Conservation (phyloP, 2,797 vertebrate genomes). For the Aulostomus chinensis region DNA sequence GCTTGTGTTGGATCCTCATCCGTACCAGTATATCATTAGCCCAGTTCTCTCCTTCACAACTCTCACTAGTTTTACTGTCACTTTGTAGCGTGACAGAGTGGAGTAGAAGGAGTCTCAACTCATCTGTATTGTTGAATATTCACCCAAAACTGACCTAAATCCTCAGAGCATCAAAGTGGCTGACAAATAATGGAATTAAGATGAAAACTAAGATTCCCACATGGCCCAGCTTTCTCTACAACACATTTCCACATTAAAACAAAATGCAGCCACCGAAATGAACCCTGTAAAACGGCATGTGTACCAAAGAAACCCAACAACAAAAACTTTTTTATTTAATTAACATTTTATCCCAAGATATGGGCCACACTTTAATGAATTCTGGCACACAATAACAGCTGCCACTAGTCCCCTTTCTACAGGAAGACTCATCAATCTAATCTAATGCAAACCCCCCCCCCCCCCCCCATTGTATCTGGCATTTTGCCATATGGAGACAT, state of each 20-base stretch:
- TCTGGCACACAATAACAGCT: conserved; percentile 11
- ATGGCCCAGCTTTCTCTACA: too few species aligned
- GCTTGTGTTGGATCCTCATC: conserved; percentile 11
- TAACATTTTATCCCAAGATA: conserved; percentile 22
- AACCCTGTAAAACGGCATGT: not conserved
- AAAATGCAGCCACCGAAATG: not conserved
- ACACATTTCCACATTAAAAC: conserved; percentile 7
- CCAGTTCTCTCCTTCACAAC: conserved; percentile 10
- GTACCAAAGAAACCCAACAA: too few species aligned
- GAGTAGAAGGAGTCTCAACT: not conserved
- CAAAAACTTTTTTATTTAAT: too few species aligned
- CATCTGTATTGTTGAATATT: conserved; percentile 2
- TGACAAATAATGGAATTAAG: too few species aligned
- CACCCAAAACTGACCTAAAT: too few species aligned
- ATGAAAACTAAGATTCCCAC: too few species aligned
- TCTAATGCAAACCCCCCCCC: too few species aligned
- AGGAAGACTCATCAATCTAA: conserved; percentile 6
- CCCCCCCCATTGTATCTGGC: too few species aligned
- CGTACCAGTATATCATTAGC: conserved; percentile 9
- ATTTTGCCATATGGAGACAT: too few species aligned
- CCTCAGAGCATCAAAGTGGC: too few species aligned
- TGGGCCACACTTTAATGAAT: conserved; percentile 22
- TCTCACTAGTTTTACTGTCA: conserved; percentile 15
- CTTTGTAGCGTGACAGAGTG: not conserved
- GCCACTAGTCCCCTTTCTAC: conserved; percentile 11